A percentile compares a stretch with the other conserved stretches of the same genome.
These are phyloP conservation scores for Lagorchestes hirsutus DNA, from an alignment of 2,797 vertebrate genomes.

Conservation along the genomic window DNA sequence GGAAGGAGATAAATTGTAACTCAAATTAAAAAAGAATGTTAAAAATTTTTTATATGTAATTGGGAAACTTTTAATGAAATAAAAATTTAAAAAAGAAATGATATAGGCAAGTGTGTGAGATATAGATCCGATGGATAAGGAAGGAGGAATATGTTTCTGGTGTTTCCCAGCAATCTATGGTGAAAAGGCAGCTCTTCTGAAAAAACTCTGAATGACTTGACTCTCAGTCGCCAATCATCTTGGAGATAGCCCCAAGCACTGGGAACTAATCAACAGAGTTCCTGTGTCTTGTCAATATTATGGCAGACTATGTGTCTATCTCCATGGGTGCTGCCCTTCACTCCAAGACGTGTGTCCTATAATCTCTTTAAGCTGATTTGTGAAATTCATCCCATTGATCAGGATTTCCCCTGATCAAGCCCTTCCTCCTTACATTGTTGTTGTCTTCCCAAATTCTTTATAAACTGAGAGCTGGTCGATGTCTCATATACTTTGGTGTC, in stretches of 20 bases:
- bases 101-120: background rate
- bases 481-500: background rate
- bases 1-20: background rate
- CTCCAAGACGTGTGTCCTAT: background rate
- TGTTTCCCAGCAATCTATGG: background rate
- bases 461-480: background rate
- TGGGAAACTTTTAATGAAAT: background rate
- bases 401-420: background rate
- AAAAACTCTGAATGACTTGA: background rate
- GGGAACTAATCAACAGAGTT: background rate
- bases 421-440: background rate
- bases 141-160: background rate
- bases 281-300: background rate
- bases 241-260: background rate
- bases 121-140: background rate
- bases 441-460: background rate
- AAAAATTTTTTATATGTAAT: background rate
- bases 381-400: background rate
- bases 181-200: background rate
- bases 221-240: background rate
- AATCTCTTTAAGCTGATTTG: background rate
- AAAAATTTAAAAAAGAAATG: background rate
- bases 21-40: background rate
- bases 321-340: background rate
- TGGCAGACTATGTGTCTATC: background rate